Evolutionary conservation across 2,797 vertebrate species (phyloP).

Genomic region (Adelosebastes latens): DNA sequence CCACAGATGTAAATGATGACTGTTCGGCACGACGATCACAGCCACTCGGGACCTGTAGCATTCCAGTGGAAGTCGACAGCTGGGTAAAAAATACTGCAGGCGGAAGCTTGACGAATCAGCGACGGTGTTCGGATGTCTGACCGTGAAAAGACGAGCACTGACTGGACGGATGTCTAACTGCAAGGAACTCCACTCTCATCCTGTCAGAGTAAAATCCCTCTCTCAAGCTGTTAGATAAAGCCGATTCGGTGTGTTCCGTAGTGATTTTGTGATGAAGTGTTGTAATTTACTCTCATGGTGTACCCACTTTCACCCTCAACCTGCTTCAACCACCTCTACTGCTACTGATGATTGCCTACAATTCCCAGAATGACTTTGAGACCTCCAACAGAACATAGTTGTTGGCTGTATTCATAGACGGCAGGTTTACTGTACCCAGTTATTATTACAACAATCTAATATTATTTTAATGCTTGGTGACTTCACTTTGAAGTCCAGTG

Average conservation of each 20-base stretch:
- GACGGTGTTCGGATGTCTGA: neutral
- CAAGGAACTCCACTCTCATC: slow-evolving; percentile 2
- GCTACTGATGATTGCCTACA: slow-evolving; percentile 3
- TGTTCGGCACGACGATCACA: neutral
- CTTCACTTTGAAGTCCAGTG: neutral
- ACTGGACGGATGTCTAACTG: slow-evolving; percentile 1
- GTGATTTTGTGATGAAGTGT: slow-evolving; percentile 16
- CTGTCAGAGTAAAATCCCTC: slow-evolving; percentile 19
- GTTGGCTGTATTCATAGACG: neutral
- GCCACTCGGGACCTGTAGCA: neutral
- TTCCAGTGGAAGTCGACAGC: slow-evolving; percentile 1
- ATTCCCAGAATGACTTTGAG: slow-evolving; percentile 9
- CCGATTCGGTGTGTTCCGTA: neutral
- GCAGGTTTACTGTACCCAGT: neutral
- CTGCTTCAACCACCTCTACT: neutral
- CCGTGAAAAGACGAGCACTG: slow-evolving; percentile 4
- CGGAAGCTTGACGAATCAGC: neutral
- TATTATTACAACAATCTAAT: neutral
- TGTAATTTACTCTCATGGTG: slow-evolving; percentile 26
- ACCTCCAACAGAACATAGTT: neutral
- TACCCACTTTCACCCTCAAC: slow-evolving; percentile 26
- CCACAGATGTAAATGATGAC: slow-evolving; percentile 6
- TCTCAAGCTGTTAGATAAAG: neutral
- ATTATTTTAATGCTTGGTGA: neutral
- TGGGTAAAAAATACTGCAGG: neutral